phyloP scores from a whole-genome alignment of 2,888 invertebrate species.

The Trichopria drosophilae region DNA sequence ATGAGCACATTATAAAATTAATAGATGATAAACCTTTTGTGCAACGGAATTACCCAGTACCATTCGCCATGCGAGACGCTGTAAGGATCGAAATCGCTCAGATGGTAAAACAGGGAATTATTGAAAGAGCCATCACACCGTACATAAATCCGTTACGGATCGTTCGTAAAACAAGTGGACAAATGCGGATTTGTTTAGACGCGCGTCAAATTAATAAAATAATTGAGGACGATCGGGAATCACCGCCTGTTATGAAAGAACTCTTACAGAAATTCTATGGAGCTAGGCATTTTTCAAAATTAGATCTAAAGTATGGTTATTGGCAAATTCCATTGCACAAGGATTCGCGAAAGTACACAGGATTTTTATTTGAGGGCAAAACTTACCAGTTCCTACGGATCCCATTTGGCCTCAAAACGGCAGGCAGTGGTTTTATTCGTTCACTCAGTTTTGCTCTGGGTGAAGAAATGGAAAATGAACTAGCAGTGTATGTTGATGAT shows the following conservation, averaged over 20 bases:
- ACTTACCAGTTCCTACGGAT: too few species aligned
- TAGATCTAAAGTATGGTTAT: conserved; percentile 17
- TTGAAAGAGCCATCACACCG: conserved; percentile 11
- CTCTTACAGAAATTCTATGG: conserved; percentile 10
- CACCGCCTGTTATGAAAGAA: conserved; percentile 11
- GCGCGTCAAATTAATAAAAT: conserved; percentile 12
- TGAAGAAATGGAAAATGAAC: background rate
- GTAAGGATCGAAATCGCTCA: conserved; percentile 2
- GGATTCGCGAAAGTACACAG: conserved; percentile 15
- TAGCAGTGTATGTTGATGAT: conserved; percentile 9
- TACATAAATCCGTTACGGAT: conserved; percentile 10
- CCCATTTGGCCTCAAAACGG: conserved; percentile 9
- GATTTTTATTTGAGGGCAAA: conserved; percentile 15
- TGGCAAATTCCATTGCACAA: conserved; percentile 15
- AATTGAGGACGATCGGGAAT: conserved; percentile 8
- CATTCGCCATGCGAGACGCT: conserved; percentile 3
- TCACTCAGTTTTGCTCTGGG: conserved; percentile 1
- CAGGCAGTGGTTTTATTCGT: background rate
- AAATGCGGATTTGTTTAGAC: conserved; percentile 9
- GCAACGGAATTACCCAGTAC: conserved; percentile 23
- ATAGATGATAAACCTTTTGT: conserved; percentile 33
- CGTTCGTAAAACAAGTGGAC: conserved; percentile 6
- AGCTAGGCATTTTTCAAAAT: conserved; percentile 4
- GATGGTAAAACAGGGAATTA: conserved; percentile 11
- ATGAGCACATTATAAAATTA: conserved; percentile 38